phyloP scores from a whole-genome alignment of 2,113 vertebrate species.

The Macrotus californicus region DNA sequence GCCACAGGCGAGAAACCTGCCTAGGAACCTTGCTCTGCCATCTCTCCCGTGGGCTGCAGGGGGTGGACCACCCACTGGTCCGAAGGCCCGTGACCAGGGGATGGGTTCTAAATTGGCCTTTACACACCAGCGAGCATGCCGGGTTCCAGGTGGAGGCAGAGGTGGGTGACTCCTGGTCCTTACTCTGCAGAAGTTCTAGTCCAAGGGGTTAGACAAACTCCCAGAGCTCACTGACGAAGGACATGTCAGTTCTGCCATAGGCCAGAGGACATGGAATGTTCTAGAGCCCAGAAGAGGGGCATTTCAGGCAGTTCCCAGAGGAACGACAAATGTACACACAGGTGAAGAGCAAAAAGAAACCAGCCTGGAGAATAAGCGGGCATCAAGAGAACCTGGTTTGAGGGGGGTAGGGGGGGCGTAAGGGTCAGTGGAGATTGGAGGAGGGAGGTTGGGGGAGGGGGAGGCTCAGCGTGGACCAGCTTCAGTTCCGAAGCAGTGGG shows the following conservation, averaged over 20 bases:
- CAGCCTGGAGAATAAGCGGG: neutral
- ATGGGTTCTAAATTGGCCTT: too few relatives aligned
- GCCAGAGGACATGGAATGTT: fast-evolving
- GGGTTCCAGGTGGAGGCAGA: neutral
- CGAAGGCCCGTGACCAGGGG: too few relatives aligned
- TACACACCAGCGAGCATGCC: too few relatives aligned
- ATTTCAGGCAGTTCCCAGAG: neutral
- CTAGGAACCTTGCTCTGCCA: too few relatives aligned
- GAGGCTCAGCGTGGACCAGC: too few relatives aligned
- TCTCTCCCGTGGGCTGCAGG: too few relatives aligned
- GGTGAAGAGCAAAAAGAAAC: too few relatives aligned
- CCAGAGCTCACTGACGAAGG: neutral
- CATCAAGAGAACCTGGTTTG: too few relatives aligned
- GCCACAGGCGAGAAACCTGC: neutral
- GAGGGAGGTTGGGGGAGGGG: too few relatives aligned
- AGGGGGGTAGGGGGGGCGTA: fast-evolving
- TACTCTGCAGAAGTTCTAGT: neutral
- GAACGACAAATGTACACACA: too few relatives aligned
- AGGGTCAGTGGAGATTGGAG: too few relatives aligned
- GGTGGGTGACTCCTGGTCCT: neutral
- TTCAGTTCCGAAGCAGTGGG: neutral
- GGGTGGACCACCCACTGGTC: too few relatives aligned
- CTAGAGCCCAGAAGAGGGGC: neutral
- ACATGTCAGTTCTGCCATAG: fast-evolving
- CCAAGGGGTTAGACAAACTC: neutral